Base-by-base conservation (phyloP, 2,888 invertebrate species). In the Drosophila picticornis region DNA sequence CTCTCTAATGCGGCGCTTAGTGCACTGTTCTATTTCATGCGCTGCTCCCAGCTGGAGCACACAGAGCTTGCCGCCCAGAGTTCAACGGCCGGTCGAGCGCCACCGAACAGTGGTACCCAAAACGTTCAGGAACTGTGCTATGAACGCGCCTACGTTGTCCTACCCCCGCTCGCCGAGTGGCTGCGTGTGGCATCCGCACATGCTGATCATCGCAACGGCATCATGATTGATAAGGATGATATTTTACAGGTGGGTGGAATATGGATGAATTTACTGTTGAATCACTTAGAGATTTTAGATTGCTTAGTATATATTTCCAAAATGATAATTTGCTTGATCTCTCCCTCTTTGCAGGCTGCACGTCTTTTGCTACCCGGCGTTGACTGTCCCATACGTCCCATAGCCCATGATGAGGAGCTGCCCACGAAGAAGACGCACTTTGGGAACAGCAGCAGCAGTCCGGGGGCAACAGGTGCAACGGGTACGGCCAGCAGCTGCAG, bases 161-260 rank as follows among this genome's bases (percentile, higher is more conserved):
- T 98, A 77, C 98, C 98, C 1, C 98, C 98, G 16, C 94, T 98
- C 72, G 96, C 97, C n/a, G 98, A 98, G 94, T 98, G 98, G 98
- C 94, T 97, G 79, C 94, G 98, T 19, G 97, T 97, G 0, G 95
- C 96, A 7, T 95, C 96, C 0, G 97, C 98, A 3, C 97, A 97
- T 93, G 96, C 97, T 0, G 96, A 96, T 77, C 96, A 97, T 91
- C 95, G 97, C 10, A 96, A 96, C 73, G 96, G 97, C 2, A 94
- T 95, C 31, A 95, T 96, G 73, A 95, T 97, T 58, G 98, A 97
- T 92, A 96, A 96, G 57, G 97, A 98, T 91, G 98, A 98, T 92
- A 96, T 98, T 34, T 95, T 96, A 95, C 98, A 98, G 94, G 97
- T 77, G 32, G 46, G 68, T 22, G 9, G n/a, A 1, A 27, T 40